A percentile compares a stretch with the other conserved stretches of the same genome.
Conservation (phyloP, 2,113 vertebrate genomes). For the cattle (Bos taurus) region ARS-UCD2.0 NC_037344.1:9450001-9450500, state of each 20-base stretch:
- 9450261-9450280: neutral
- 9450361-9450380: neutral
- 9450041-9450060: neutral
- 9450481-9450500: neutral
- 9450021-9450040: neutral
- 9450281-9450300: neutral
- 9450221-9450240: neutral
- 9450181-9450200: neutral
- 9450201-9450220: neutral
- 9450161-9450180: neutral
- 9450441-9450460: neutral
- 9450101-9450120: neutral
- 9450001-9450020: neutral
- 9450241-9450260: neutral
- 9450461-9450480: neutral
- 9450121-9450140: neutral
- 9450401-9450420: neutral
- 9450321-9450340: neutral
- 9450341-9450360: neutral
- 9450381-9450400: neutral
- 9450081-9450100: neutral
- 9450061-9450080: neutral
- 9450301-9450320: neutral
- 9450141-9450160: slow-evolving; percentile 4
- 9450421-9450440: neutral